Percentiles rank a stretch among this genome's conserved stretches.
Conservation (phyloP, 1,140 invertebrate genomes). For the Cherax destructor region DNA sequence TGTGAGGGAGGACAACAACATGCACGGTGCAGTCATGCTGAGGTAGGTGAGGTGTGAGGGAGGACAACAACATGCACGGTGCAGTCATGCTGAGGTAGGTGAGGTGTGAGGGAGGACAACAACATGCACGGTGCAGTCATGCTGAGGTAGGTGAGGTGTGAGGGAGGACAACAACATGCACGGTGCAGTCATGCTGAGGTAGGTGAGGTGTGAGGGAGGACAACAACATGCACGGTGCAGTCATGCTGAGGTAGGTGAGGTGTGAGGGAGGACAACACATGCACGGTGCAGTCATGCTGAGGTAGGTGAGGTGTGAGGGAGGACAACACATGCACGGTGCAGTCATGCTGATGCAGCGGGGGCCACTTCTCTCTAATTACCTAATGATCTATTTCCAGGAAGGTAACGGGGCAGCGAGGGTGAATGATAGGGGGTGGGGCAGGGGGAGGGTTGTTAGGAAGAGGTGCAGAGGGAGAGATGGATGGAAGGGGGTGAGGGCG, state of each 20-base stretch:
- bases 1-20: neutral
- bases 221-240: neutral
- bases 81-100: neutral
- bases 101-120: neutral
- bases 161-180: neutral
- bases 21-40: neutral
- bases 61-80: neutral
- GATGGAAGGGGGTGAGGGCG: too few relatives aligned
- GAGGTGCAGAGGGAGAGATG: too few relatives aligned
- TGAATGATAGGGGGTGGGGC: neutral
- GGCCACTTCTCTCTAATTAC: neutral
- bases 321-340: neutral
- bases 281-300: neutral
- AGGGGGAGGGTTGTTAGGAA: neutral
- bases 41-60: neutral
- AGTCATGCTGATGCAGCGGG: neutral
- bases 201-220: neutral
- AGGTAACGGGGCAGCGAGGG: too few relatives aligned
- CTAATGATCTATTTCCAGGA: neutral
- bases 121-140: neutral
- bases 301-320: neutral
- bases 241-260: neutral
- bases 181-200: neutral
- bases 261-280: neutral
- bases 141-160: neutral